phyloP scores from a whole-genome alignment of 2,888 invertebrate species.

The Caenorhabditis uteleia region DNA sequence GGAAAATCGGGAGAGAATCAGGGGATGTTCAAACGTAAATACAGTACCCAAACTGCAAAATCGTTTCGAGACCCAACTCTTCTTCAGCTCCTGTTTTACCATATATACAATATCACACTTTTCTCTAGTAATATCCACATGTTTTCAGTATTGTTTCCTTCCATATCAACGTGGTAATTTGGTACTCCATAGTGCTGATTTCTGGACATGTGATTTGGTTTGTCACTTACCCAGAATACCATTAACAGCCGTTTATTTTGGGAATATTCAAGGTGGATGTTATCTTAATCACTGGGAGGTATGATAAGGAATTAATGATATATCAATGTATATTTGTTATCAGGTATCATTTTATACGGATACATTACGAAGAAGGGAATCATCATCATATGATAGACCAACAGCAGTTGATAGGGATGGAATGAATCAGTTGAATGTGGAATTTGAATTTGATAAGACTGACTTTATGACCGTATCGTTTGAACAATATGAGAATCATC shows the following conservation, averaged over 20 bases:
- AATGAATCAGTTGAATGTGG: conserved; percentile 24
- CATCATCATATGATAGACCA: neutral
- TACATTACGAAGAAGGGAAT: neutral
- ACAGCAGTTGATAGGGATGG: conserved; percentile 7
- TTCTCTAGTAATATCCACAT: no score
- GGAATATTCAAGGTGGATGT: conserved; percentile 46
- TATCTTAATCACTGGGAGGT: conserved; percentile 51
- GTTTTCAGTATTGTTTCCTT: conserved; percentile 19
- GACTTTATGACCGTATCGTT: conserved; percentile 43
- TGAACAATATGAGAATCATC: conserved; percentile 13
- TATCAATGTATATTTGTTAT: no score
- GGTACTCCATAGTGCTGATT: conserved; percentile 30
- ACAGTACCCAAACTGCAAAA: no score
- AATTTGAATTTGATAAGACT: conserved; percentile 45
- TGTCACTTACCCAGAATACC: conserved; percentile 26
- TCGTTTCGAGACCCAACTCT: no score
- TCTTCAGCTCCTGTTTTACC: no score
- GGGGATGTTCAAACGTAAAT: no score
- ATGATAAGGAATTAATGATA: no score
- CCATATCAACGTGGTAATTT: conserved; percentile 40
- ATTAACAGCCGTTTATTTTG: conserved; percentile 40
- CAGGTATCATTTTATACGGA: conserved; percentile 36
- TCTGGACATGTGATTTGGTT: conserved; percentile 26
- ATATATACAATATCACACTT: no score
- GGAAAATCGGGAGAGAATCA: no score